Evolutionary conservation across 2,888 invertebrate genomes (phyloP).

Genomic region (Sepioteuthis lessoniana): DNA sequence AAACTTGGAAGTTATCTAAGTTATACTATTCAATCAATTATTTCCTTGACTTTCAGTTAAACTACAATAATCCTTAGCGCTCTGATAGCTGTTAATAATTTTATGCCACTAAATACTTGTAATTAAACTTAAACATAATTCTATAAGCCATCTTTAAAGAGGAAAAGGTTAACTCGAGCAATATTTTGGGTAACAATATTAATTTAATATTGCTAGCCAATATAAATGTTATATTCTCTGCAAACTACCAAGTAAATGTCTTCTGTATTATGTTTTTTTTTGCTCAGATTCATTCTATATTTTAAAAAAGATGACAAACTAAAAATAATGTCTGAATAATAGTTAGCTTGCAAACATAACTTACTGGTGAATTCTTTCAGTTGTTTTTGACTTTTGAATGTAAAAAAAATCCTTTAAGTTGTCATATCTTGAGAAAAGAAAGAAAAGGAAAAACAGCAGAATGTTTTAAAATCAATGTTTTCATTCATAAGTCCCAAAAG

Average conservation of each 20-base stretch:
- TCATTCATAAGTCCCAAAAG: not conserved
- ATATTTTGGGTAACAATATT: not conserved
- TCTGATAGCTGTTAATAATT: no score
- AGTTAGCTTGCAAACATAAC: not conserved
- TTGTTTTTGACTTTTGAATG: not conserved
- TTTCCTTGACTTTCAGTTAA: not conserved
- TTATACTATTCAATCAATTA: not conserved
- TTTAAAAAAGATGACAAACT: not conserved
- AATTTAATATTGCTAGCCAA: not conserved
- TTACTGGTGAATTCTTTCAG: constrained; percentile 13
- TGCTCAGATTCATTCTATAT: not conserved
- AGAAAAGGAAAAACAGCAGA: no score
- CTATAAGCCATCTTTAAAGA: no score
- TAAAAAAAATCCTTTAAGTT: not conserved
- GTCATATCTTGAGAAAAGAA: no score
- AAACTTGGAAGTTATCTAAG: not conserved
- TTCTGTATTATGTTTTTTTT: not conserved
- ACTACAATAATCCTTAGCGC: no score
- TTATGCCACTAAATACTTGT: no score
- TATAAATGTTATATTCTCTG: not conserved
- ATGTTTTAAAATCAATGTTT: not conserved
- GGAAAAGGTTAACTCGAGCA: no score
- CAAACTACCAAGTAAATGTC: not conserved
- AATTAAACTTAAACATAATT: no score
- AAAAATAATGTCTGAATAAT: not conserved